A percentile compares a stretch with the other conserved stretches of the same genome.
Evolutionary conservation across 2,888 invertebrate genomes (phyloP).

Genomic region (Bembecia ichneumoniformis): DNA sequence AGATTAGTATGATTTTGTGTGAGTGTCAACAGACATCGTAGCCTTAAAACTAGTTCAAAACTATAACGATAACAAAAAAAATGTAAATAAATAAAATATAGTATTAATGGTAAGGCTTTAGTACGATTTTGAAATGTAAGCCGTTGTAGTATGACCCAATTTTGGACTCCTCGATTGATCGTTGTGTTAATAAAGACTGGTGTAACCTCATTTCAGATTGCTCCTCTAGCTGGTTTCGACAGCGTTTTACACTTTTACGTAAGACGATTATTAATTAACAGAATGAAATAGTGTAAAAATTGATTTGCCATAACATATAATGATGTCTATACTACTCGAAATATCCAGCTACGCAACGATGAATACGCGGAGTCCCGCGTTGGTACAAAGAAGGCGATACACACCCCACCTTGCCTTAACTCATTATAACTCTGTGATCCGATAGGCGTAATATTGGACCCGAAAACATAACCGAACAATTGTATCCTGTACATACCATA

Average conservation of each 20-base stretch:
- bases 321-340: too few species aligned
- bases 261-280: too few species aligned
- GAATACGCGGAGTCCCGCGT: too few species aligned
- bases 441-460: conserved; percentile 51
- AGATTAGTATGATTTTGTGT: conserved; percentile 48
- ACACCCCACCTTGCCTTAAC: conserved; percentile 63
- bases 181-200: background rate
- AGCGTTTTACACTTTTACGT: too few species aligned
- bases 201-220: too few species aligned
- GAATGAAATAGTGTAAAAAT: too few species aligned
- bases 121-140: conserved; percentile 42
- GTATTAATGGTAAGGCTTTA: conserved; percentile 52
- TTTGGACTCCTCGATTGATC: conserved; percentile 16
- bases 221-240: too few species aligned
- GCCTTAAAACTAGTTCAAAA: conserved; percentile 73
- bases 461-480: conserved; percentile 18
- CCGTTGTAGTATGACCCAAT: conserved; percentile 39
- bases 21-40: conserved; percentile 62
- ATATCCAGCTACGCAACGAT: too few species aligned
- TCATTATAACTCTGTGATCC: conserved; percentile 66
- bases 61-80: conserved; percentile 51
- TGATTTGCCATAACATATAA: too few species aligned
- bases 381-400: conserved; percentile 20
- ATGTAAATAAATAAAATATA: conserved; percentile 58
- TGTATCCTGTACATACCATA: conserved; percentile 19